Evolutionary conservation across 2,113 vertebrate genomes (phyloP).

Genomic region (Alethe castanea): DNA sequence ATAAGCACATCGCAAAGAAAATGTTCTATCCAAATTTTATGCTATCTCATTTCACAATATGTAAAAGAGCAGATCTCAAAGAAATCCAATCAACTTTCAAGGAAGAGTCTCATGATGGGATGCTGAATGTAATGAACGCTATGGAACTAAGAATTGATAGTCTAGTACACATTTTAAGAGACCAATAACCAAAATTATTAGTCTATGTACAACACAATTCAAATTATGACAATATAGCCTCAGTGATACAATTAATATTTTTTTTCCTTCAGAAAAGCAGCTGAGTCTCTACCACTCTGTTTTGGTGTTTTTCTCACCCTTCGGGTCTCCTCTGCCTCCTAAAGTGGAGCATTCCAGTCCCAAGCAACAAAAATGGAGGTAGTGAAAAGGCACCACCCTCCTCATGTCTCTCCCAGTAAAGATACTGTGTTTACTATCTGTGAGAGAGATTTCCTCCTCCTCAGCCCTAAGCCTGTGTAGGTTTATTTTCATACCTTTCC

Average conservation of each 20-base stretch:
- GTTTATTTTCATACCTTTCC: neutral
- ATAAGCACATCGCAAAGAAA: neutral
- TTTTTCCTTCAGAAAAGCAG: neutral
- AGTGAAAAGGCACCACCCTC: neutral
- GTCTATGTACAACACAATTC: neutral
- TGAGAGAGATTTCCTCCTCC: neutral
- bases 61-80: neutral
- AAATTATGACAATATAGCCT: neutral
- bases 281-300: neutral
- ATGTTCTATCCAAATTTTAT: neutral
- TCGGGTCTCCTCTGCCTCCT: neutral
- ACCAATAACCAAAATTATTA: neutral
- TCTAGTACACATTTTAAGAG: neutral
- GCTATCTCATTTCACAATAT: neutral
- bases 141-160: neutral
- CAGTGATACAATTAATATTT: neutral
- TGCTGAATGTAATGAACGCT: neutral
- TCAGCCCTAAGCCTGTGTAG: neutral
- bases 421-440: neutral
- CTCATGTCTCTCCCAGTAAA: neutral
- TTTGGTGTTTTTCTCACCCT: neutral
- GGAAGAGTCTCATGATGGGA: neutral
- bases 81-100: neutral
- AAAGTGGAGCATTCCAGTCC: neutral
- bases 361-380: neutral